phyloP scores from a whole-genome alignment of 2,797 vertebrate genomes.

The Falco biarmicus region DNA sequence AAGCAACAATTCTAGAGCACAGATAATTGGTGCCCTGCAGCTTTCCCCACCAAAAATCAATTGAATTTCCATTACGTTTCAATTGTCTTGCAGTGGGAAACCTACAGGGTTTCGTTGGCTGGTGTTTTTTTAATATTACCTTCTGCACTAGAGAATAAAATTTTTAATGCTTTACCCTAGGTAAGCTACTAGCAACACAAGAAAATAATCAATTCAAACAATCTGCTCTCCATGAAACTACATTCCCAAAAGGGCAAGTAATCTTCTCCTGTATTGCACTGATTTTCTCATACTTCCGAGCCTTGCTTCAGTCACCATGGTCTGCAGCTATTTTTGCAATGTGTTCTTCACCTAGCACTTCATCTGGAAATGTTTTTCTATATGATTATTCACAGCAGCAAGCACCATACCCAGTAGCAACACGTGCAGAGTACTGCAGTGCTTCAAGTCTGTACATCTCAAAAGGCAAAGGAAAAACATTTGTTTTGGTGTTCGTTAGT shows the following conservation, averaged over 20 bases:
- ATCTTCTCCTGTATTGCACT: background rate
- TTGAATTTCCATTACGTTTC: constrained; percentile 74
- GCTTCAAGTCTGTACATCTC: background rate
- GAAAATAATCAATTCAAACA: constrained; percentile 59
- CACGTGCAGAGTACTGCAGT: background rate
- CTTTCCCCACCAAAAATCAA: constrained; percentile 68
- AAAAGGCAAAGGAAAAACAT: background rate
- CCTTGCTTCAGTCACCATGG: background rate
- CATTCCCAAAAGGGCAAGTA: constrained; percentile 21
- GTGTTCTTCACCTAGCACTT: background rate
- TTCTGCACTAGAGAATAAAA: constrained; percentile 44
- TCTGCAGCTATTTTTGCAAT: background rate
- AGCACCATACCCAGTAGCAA: background rate
- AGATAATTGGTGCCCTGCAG: constrained; percentile 73
- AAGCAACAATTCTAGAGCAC: constrained; percentile 57
- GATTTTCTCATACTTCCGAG: background rate
- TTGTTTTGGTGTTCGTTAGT: background rate
- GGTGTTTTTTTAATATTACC: constrained; percentile 52
- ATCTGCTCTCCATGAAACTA: constrained; percentile 39
- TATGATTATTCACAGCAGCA: background rate
- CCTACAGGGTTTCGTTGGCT: constrained; percentile 42
- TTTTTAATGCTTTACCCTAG: constrained; percentile 41
- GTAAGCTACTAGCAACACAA: constrained; percentile 35
- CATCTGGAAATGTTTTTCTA: background rate
- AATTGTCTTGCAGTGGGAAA: constrained; percentile 64